These are phyloP conservation scores for Forbesichthys agassizii DNA, from an alignment of 2,113 vertebrate species.

Conservation along the genomic window DNA sequence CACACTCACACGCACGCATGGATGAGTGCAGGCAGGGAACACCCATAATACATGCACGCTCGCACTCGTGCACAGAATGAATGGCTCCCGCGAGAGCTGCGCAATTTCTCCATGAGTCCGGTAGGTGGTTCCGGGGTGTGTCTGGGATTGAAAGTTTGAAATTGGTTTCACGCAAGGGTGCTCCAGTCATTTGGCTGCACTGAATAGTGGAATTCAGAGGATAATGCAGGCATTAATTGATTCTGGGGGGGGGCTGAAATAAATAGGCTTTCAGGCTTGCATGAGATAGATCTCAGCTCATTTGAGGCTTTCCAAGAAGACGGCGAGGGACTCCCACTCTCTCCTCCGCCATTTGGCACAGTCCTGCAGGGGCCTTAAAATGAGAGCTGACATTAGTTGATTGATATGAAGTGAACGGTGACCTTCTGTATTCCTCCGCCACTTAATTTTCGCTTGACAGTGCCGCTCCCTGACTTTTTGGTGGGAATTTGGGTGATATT, in stretches of 20 bases:
- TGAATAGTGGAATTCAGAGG: conserved; percentile 74
- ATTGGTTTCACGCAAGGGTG: conserved; percentile 77
- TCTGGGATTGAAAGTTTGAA: conserved; percentile 68
- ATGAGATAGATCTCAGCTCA: conserved; percentile 48
- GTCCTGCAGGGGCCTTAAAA: conserved; percentile 45
- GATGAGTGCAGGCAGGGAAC: background rate
- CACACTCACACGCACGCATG: background rate
- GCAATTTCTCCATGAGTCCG: conserved; percentile 50
- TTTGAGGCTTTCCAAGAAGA: conserved; percentile 44
- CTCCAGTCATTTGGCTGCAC: conserved; percentile 65
- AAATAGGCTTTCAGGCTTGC: conserved; percentile 68
- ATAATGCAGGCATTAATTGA: conserved; percentile 80
- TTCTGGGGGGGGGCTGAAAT: conserved; percentile 71
- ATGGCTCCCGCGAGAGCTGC: conserved; percentile 26
- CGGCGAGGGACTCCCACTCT: conserved; percentile 12
- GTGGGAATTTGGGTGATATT: conserved; percentile 46
- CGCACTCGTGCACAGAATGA: background rate
- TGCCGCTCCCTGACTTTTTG: conserved; percentile 47
- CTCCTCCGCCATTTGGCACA: conserved; percentile 11
- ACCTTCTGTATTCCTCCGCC: conserved; percentile 59
- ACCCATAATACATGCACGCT: background rate
- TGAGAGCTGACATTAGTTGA: conserved; percentile 57
- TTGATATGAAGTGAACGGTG: conserved; percentile 61
- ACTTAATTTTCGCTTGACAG: conserved; percentile 45
- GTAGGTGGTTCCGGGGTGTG: conserved; percentile 56